Evolutionary conservation across 2,113 vertebrate genomes (phyloP).

Genomic region (Spheniscus mendiculus): DNA sequence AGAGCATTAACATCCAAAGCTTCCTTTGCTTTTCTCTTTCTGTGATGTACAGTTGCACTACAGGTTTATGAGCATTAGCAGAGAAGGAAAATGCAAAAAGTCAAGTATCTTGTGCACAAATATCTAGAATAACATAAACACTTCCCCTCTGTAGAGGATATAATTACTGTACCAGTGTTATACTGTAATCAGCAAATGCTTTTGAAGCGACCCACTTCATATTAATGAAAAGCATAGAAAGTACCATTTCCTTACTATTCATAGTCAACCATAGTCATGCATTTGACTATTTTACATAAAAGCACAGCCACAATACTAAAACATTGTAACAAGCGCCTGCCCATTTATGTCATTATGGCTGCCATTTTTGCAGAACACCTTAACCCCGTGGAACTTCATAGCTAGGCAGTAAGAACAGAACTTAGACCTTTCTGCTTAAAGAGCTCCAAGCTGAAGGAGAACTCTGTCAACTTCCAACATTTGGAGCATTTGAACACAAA

Average conservation of each 20-base stretch:
- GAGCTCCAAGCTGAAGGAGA: background rate
- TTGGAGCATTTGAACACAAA: background rate
- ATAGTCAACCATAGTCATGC: background rate
- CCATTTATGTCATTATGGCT: background rate
- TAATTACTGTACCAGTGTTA: background rate
- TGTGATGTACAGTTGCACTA: background rate
- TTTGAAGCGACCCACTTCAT: background rate
- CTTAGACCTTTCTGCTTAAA: background rate
- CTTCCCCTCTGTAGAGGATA: background rate
- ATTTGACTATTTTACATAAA: background rate
- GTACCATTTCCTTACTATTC: background rate
- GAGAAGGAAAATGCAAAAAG: background rate
- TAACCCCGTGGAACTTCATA: background rate
- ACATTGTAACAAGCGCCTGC: background rate
- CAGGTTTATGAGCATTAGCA: background rate
- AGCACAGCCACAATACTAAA: background rate
- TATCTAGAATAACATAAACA: background rate
- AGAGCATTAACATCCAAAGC: background rate
- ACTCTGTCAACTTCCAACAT: background rate
- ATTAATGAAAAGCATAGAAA: background rate
- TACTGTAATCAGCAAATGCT: constrained; percentile 3
- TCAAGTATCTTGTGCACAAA: background rate
- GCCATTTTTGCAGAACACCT: background rate
- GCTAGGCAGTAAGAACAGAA: background rate
- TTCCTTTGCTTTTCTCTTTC: background rate